phyloP scores from a whole-genome alignment of 2,797 vertebrate species.

The Karalla daura region DNA sequence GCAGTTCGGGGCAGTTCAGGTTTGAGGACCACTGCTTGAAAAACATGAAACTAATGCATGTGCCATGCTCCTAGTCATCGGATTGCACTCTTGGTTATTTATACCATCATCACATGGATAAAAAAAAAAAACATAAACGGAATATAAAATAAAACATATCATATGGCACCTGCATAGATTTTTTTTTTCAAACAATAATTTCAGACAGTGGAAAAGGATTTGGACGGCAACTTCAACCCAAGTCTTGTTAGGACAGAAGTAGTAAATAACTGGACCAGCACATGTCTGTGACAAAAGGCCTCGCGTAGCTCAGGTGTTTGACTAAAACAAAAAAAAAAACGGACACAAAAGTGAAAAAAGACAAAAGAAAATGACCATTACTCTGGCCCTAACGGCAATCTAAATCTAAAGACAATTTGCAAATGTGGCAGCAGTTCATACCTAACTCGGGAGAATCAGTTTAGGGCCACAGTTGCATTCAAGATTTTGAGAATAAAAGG shows the following conservation, averaged over 20 bases:
- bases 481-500: background rate
- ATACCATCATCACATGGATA: background rate
- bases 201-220: too few species aligned
- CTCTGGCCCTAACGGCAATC: background rate
- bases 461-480: background rate
- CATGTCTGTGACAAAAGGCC: slow-evolving; percentile 3
- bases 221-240: too few species aligned
- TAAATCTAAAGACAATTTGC: background rate
- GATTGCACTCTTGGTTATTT: background rate
- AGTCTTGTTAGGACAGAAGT: slow-evolving; percentile 3
- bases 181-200: background rate
- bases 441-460: too few species aligned
- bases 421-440: background rate
- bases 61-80: background rate
- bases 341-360: background rate
- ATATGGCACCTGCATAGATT: slow-evolving; percentile 5
- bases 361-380: too few species aligned
- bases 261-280: background rate
- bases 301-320: slow-evolving; percentile 3
- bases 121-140: background rate
- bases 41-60: background rate
- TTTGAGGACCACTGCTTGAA: too few species aligned
- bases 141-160: background rate
- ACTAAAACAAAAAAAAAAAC: background rate
- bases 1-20: too few species aligned